phyloP scores from a whole-genome alignment of 2,113 vertebrate species.

The Castor canadensis region DNA sequence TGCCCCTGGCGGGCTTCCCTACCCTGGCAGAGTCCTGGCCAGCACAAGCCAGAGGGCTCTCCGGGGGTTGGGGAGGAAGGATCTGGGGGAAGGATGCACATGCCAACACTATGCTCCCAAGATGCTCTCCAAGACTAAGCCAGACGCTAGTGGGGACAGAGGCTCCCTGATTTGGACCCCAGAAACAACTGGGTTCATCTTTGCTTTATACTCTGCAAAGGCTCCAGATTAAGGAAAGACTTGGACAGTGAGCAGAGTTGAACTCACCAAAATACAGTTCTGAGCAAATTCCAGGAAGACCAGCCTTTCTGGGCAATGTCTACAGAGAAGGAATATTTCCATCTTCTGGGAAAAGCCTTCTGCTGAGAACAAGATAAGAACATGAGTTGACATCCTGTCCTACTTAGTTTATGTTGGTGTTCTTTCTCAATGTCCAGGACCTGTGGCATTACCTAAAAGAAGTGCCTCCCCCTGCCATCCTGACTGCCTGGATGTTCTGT shows the following conservation, averaged over 20 bases:
- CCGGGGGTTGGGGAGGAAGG: neutral
- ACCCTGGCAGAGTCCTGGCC: neutral
- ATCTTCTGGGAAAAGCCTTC: slow-evolving; percentile 13
- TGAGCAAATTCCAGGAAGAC: slow-evolving; percentile 31
- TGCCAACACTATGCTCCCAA: neutral
- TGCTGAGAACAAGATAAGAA: neutral
- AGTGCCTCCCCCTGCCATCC: neutral
- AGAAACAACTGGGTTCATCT: neutral
- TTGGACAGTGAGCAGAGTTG: neutral
- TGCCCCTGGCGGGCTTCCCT: no score
- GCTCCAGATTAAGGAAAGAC: neutral
- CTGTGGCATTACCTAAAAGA: neutral
- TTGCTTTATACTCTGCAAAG: neutral
- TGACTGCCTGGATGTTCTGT: no score
- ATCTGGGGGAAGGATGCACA: accelerated
- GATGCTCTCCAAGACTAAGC: neutral
- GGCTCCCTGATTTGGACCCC: neutral
- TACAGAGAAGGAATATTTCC: neutral
- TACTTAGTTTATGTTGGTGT: neutral
- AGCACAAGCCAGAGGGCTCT: neutral
- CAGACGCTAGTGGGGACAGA: neutral
- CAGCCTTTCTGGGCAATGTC: neutral
- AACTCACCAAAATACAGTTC: neutral
- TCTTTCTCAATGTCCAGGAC: neutral
- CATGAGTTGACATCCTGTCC: neutral